Evolutionary conservation across 2,113 vertebrate species (phyloP), one percentile per base, ranked within the genome.

Genomic region (Mesitornis unicolor): DNA sequence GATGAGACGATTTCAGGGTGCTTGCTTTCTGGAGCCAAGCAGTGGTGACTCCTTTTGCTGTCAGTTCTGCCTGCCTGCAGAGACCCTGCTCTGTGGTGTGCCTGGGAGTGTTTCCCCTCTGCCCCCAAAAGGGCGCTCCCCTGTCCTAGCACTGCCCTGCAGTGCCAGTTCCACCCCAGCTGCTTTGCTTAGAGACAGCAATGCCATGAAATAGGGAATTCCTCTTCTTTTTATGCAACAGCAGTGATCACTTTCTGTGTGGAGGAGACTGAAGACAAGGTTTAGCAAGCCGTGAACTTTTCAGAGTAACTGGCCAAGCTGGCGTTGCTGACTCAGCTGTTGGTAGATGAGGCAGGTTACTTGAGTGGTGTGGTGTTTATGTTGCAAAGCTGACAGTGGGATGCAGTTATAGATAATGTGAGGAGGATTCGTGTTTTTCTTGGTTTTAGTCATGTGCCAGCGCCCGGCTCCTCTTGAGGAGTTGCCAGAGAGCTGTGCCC

Each of bases 21-120:
- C 15, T 54, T 77, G 53, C 73, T 50, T n/a, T 38, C 26, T 59
- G 68, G 17, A 33, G 13, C 18, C 29, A 11, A 28, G 36, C 3
- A 7, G 57, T 20, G 50, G 50, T 6, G 40, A 83, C 14, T 6
- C 13, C 17, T 36, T 31, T 17, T 45, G 67, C 54, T 65, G 67
- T 65, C 42, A 9, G 45, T 33, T 20, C 60, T 20, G 33, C 42
- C 12, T 54, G 42, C 9, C 45, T 31, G 6, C 68, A 56, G 74
- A 40, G 40, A 12, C 36, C 26, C 68, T 1, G 5, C 16, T 3
- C 2, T 11, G 53, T 16, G 45, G 8, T 0, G 3, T 45, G 59
- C 24, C n/a, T 26, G 64, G 70, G 33, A 35, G 28, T 2, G 7
- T 35, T 33, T 51, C 40, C 4, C 19, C 31, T 24, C 42, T 61